Base-by-base conservation (phyloP, 92 coral and sea anemone genomes). In the Bergia sp. region DNA sequence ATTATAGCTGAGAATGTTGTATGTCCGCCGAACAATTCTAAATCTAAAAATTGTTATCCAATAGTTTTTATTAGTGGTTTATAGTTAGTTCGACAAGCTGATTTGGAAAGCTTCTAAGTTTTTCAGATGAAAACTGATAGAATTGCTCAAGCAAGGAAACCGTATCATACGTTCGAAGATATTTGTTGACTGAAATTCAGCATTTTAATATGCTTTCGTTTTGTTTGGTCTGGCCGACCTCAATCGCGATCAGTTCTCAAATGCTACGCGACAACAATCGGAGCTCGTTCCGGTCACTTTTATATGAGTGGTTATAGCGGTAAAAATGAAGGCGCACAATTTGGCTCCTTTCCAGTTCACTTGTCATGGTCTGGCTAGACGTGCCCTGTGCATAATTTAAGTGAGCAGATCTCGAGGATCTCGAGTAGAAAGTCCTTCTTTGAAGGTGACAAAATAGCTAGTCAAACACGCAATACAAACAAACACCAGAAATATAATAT, bases 401-500 rank as follows among this genome's bases (percentile, higher is more conserved):
- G 7, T 76, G 43, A 50, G 29, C 0, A 29, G 29, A 29, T 29
- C 29, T 29, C 29, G 29, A 29, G 29, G 29, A 29, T 29, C 77
- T 73, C 37, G 2, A 12, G 58, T 11, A 53, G 29, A 80, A 49
- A 80, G 37, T 41, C 6, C 18, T 57, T 80, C 39, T 80, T 80
- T 20, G 69, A 23, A 37, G 77, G 18, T 37, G 37, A 37, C 57
- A 20, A 43, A 29, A 78, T 49, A 23, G 18, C 0, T 80, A 29
- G 29, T 73, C 40, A 37, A 80, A 55, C 45, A 29, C 29, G 29
- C 29, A 16, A 53, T 3, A 37, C 21, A 53, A 38, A 80, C 36
- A 43, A 58, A 80, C 43, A 15, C 15, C 3, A 13, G 29, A 80
- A 45, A 80, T 80, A 37, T 80, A 80, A 80, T 57, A 80, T 57